Evolutionary conservation across 1,140 invertebrate genomes (phyloP).

Genomic region (Schlechtendalia chinensis): DNA sequence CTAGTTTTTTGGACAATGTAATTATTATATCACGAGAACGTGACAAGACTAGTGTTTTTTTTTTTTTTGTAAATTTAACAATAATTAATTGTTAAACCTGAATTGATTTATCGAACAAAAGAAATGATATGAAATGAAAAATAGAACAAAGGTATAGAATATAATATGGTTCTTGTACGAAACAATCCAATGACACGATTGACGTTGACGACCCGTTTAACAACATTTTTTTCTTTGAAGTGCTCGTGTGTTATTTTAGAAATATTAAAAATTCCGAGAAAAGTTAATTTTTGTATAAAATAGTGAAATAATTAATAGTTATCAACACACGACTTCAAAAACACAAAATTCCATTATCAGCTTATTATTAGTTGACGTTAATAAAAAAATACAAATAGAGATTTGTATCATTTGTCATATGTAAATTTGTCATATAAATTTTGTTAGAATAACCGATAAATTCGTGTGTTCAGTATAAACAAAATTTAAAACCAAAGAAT

Average conservation of each 20-base stretch:
- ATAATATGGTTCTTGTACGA: background rate
- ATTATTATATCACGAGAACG: constrained; percentile 1
- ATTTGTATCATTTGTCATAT: background rate
- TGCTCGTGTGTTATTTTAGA: background rate
- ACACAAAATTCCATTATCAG: background rate
- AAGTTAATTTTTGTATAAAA: background rate
- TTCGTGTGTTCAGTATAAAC: too few relatives aligned
- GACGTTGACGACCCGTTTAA: constrained; percentile 9
- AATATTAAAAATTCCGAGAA: background rate
- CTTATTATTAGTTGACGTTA: background rate
- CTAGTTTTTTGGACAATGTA: background rate
- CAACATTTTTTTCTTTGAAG: background rate
- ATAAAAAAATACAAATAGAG: too few relatives aligned
- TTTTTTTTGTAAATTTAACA: background rate
- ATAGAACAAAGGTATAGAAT: background rate
- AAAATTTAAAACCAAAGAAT: too few relatives aligned
- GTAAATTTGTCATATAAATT: background rate
- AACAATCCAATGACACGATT: constrained; percentile 5
- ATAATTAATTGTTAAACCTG: constrained; percentile 23
- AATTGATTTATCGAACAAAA: constrained; percentile 27
- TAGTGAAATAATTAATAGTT: background rate
- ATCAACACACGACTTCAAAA: background rate
- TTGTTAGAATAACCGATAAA: background rate
- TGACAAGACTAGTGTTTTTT: background rate
- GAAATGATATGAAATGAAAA: background rate